phyloP scores from a whole-genome alignment of 2,888 invertebrate species.

The Gymnocheta viridis region DNA sequence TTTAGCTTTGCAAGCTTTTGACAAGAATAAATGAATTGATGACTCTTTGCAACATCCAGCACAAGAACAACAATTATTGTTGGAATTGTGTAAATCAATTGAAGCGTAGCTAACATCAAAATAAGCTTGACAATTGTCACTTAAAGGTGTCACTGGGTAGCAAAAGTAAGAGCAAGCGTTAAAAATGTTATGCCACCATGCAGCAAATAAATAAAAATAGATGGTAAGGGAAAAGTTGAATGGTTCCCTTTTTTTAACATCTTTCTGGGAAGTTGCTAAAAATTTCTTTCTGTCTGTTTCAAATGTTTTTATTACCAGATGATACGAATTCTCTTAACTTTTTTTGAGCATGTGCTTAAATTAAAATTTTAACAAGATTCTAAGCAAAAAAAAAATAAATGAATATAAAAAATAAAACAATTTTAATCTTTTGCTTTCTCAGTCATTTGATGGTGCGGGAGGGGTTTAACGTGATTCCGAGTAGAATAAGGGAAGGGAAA shows the following conservation, averaged over 20 bases:
- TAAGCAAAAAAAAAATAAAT: constrained; percentile 30
- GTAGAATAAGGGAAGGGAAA: constrained; percentile 13
- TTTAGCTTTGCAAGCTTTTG: constrained; percentile 17
- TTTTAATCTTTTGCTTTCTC: constrained; percentile 65
- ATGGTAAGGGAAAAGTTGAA: background rate
- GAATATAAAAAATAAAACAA: constrained; percentile 48
- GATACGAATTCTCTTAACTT: constrained; percentile 30
- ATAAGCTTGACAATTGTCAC: constrained; percentile 69
- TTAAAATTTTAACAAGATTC: constrained; percentile 59
- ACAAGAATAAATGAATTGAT: constrained; percentile 38
- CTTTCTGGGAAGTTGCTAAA: background rate
- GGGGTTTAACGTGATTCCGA: constrained; percentile 32
- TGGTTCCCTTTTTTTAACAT: constrained; percentile 8
- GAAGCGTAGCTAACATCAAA: constrained; percentile 67
- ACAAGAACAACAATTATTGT: constrained; percentile 44
- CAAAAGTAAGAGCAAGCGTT: constrained; percentile 19
- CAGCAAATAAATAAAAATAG: background rate
- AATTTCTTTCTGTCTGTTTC: constrained; percentile 1
- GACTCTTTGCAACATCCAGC: constrained; percentile 13
- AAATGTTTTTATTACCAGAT: constrained; percentile 54
- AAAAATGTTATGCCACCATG: constrained; percentile 7
- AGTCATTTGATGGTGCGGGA: constrained; percentile 34
- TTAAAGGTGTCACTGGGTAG: constrained; percentile 59
- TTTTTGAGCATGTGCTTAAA: constrained; percentile 52
- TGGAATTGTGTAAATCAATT: constrained; percentile 61